Conservation (phyloP, 2,113 vertebrate species). For the Myodes glareolus region DNA sequence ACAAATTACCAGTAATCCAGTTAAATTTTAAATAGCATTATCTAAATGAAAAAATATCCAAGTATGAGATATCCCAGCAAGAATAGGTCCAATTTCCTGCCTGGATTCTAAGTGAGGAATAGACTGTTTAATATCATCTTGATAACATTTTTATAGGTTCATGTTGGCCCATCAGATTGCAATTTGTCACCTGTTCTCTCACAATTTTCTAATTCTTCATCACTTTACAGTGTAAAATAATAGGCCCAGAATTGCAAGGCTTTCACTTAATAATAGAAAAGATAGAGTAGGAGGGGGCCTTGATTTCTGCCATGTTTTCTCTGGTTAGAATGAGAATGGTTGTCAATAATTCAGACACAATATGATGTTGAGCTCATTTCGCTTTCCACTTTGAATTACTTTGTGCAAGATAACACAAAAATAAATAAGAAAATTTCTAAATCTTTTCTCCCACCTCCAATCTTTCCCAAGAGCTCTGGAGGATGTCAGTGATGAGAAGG, state of each 20-base stretch:
- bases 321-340: slow-evolving; percentile 59
- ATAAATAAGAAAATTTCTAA: slow-evolving; percentile 4
- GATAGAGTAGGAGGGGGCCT: not conserved
- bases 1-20: slow-evolving; percentile 83
- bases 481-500: not conserved
- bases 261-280: slow-evolving; percentile 73
- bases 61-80: slow-evolving; percentile 76
- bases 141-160: slow-evolving; percentile 84
- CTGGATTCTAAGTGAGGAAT: slow-evolving; percentile 79
- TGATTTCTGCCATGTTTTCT: slow-evolving; percentile 59
- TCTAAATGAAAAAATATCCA: slow-evolving; percentile 85
- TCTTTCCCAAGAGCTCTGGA: not conserved
- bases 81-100: slow-evolving; percentile 81
- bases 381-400: slow-evolving; percentile 40
- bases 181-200: slow-evolving; percentile 84
- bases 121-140: slow-evolving; percentile 83
- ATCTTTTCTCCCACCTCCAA: not conserved
- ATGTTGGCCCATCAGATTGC: slow-evolving; percentile 81
- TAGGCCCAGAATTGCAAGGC: slow-evolving; percentile 55
- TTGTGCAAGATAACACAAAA: slow-evolving; percentile 38
- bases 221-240: slow-evolving; percentile 77
- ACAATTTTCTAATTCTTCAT: slow-evolving; percentile 76
- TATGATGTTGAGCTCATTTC: slow-evolving; percentile 45
- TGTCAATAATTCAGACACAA: slow-evolving; percentile 46
- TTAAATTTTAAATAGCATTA: slow-evolving; percentile 84